Conservation (phyloP, 2,113 vertebrate genomes). For the Saccopteryx leptura region DNA sequence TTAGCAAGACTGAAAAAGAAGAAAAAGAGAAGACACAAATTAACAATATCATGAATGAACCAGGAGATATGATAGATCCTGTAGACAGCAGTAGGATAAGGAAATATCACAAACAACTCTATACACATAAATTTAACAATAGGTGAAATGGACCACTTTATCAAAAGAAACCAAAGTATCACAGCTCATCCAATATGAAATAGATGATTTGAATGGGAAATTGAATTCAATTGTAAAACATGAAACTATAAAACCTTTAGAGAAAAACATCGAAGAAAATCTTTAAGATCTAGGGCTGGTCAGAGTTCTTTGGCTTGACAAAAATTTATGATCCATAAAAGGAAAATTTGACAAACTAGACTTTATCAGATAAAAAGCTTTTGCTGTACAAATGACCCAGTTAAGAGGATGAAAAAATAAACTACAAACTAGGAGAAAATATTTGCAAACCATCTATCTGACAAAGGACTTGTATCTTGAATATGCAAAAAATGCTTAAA, state of each 20-base stretch:
- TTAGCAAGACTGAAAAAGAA: background rate
- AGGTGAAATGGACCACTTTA: background rate
- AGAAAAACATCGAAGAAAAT: constrained; percentile 16
- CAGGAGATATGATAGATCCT: background rate
- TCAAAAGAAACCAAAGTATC: background rate
- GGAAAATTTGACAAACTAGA: background rate
- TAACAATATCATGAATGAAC: background rate
- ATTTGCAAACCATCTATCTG: constrained; percentile 9
- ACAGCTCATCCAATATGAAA: background rate
- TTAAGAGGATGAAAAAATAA: background rate
- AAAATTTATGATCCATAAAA: background rate
- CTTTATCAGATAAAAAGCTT: background rate
- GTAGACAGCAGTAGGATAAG: background rate
- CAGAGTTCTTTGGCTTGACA: background rate
- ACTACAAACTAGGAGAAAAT: constrained; percentile 10
- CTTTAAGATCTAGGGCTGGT: background rate
- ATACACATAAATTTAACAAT: background rate
- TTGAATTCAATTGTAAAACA: constrained; percentile 30
- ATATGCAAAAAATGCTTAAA: constrained; percentile 47
- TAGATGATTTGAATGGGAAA: background rate
- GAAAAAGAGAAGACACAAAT: background rate
- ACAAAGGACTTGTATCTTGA: constrained; percentile 11
- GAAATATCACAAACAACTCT: background rate
- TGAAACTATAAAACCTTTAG: constrained; percentile 32
- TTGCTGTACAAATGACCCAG: background rate